These are phyloP conservation scores for Rhinopithecus roxellana DNA, from an alignment of 2,113 vertebrate genomes.

Conservation along the genomic window DNA sequence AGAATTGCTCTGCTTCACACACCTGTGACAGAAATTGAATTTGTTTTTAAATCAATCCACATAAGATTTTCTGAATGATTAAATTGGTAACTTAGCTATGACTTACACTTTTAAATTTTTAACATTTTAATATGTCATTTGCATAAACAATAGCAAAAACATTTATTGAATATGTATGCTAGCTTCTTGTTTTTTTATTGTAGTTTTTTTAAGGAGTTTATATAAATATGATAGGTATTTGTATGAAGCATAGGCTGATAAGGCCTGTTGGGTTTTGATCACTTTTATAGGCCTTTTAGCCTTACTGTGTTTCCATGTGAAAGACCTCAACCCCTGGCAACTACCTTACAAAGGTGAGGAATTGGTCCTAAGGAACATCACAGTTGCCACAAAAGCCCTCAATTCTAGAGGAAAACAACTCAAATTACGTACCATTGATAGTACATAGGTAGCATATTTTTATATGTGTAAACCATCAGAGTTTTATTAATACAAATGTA, in stretches of 20 bases:
- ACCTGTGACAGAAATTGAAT: background rate
- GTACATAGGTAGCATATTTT: background rate
- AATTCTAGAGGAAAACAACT: background rate
- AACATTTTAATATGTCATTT: conserved; percentile 1
- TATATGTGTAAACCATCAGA: background rate
- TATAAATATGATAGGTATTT: background rate
- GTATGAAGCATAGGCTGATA: background rate
- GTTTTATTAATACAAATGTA: background rate
- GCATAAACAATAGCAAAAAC: background rate
- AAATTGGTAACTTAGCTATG: background rate
- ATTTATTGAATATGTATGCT: background rate
- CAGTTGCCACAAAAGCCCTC: background rate
- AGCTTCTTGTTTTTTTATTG: background rate
- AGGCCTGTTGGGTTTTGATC: background rate
- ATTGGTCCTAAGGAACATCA: background rate
- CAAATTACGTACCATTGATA: background rate
- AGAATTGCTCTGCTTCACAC: no score
- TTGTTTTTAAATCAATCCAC: background rate
- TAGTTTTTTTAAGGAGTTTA: background rate
- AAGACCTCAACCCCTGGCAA: background rate
- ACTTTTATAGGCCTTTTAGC: background rate
- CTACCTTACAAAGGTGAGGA: background rate
- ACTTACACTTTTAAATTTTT: background rate
- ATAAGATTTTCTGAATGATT: background rate
- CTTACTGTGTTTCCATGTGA: background rate